Conservation (phyloP, 2,797 vertebrate species). For the Myotis myotis region DNA sequence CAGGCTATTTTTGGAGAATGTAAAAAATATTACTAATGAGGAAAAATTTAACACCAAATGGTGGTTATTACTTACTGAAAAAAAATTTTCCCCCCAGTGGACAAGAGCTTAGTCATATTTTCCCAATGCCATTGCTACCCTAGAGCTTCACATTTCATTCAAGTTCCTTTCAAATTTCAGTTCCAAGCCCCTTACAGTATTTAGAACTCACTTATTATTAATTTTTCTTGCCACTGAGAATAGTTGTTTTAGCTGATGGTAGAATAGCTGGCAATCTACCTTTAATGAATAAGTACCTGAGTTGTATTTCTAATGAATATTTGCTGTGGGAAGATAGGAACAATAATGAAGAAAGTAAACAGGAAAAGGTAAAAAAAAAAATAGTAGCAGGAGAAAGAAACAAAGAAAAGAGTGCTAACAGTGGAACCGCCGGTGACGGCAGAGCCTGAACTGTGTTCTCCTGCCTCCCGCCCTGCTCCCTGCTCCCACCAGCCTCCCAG, state of each 20-base stretch:
- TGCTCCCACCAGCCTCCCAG: neutral
- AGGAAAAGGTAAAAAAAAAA: neutral
- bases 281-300: neutral
- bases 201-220: neutral
- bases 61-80: neutral
- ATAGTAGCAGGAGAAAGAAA: neutral
- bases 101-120: neutral
- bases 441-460: rapidly evolving
- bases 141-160: neutral
- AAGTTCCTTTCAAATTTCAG: neutral
- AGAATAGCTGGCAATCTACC: neutral
- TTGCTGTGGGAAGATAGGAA: neutral
- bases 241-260: neutral
- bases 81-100: neutral
- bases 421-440: rapidly evolving
- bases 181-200: neutral
- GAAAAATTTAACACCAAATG: neutral
- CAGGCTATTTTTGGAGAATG: neutral
- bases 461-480: rapidly evolving
- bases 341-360: neutral
- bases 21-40: neutral
- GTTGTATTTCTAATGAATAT: neutral
- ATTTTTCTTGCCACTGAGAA: neutral
- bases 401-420: neutral
- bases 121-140: neutral